A percentile compares a stretch with the other conserved stretches of the same genome.
phyloP scores from a whole-genome alignment of 1,140 invertebrate species.

The Holotrichia oblita region DNA sequence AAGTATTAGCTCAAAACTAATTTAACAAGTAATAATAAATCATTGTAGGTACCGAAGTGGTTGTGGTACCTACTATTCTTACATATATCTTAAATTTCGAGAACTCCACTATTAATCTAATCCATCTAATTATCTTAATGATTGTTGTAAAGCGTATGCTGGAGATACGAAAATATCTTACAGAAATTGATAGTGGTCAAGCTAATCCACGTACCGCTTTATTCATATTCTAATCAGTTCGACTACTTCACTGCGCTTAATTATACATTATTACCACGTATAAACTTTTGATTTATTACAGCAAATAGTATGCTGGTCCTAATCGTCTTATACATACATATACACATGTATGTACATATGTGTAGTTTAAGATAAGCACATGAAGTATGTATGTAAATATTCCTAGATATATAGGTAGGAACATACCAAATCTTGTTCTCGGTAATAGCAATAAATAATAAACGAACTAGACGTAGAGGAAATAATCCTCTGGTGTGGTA shows the following conservation, averaged over 20 bases:
- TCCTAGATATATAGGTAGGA: neutral
- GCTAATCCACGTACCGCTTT: neutral
- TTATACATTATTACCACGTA: conserved; percentile 12
- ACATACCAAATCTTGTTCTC: conserved; percentile 17
- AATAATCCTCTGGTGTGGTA: conserved; percentile 7
- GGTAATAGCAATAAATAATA: conserved; percentile 10
- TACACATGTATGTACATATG: neutral
- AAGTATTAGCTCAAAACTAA: neutral
- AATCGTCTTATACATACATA: neutral
- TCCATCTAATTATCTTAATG: neutral
- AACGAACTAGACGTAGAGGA: neutral
- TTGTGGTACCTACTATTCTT: too few relatives aligned
- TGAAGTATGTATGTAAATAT: neutral
- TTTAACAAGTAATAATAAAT: neutral
- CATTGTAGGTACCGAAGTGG: neutral
- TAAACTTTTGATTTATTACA: conserved; percentile 26
- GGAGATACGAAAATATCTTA: neutral
- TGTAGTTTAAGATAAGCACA: too few relatives aligned
- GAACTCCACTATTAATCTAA: too few relatives aligned
- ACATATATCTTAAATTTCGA: too few relatives aligned
- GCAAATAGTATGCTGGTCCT: neutral
- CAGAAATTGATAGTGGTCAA: conserved; percentile 11
- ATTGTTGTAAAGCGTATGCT: neutral
- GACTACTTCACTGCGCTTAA: conserved; percentile 26
- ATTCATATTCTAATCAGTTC: conserved; percentile 30